These are phyloP conservation scores for Thaleichthys pacificus DNA, from an alignment of 2,797 vertebrate genomes.

Conservation along the genomic window DNA sequence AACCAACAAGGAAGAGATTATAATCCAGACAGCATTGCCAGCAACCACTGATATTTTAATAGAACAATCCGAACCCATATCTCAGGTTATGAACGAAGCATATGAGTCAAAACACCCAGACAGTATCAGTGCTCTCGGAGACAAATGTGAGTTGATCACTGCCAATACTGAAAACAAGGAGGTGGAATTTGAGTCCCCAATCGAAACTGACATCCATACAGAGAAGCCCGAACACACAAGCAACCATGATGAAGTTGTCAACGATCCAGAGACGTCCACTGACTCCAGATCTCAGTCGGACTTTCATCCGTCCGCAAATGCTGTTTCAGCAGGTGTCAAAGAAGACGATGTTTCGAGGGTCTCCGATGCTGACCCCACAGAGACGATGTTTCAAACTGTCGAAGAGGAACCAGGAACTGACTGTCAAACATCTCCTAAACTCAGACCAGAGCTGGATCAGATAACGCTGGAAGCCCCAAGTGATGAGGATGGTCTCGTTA, in stretches of 20 bases:
- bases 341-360: background rate
- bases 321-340: background rate
- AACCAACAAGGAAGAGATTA: background rate
- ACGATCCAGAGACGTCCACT: background rate
- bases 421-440: background rate
- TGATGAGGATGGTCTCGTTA: background rate
- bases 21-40: background rate
- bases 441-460: background rate
- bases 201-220: background rate
- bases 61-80: background rate
- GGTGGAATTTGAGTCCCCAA: fast-evolving
- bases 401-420: background rate
- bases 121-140: background rate
- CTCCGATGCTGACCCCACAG: background rate
- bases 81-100: slow-evolving; percentile 14
- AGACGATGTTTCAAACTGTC: background rate
- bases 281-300: background rate
- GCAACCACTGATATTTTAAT: slow-evolving; percentile 16
- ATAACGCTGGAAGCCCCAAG: background rate
- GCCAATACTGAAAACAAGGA: slow-evolving; percentile 13
- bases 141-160: slow-evolving; percentile 9
- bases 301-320: background rate
- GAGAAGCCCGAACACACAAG: background rate
- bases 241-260: background rate
- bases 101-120: slow-evolving; percentile 10